These are phyloP conservation scores for Andrena trimmerana DNA, from an alignment of 2,888 invertebrate genomes.

Conservation along the genomic window DNA sequence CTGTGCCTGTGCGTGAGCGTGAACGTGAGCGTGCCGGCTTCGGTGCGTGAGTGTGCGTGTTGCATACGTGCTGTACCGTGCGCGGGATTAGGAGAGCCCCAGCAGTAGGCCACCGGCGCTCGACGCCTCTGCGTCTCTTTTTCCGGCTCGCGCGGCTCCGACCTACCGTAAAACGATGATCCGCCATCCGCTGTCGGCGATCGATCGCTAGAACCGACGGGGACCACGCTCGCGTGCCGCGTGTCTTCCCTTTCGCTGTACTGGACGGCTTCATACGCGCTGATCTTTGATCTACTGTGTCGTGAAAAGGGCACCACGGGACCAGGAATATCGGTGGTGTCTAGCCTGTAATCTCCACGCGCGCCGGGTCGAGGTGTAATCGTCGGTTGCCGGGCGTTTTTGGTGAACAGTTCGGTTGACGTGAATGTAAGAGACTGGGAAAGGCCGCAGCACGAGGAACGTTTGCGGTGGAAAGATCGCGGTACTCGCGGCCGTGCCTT, in stretches of 20 bases:
- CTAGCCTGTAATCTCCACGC: not conserved
- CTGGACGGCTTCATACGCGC: not conserved
- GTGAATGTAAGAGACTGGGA: not conserved
- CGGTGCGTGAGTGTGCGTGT: constrained; percentile 37
- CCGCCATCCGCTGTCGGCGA: constrained; percentile 14
- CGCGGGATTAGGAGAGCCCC: constrained; percentile 73
- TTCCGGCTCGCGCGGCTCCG: constrained; percentile 70
- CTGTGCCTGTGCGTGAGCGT: too few relatives aligned
- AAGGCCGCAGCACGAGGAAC: not conserved
- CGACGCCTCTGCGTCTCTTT: constrained; percentile 80
- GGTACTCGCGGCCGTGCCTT: constrained; percentile 38
- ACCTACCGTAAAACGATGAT: constrained; percentile 69
- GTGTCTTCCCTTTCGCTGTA: not conserved
- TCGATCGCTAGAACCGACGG: constrained; percentile 13
- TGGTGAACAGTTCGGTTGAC: not conserved
- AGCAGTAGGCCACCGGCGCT: constrained; percentile 84
- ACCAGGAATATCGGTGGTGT: not conserved
- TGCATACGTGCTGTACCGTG: constrained; percentile 51
- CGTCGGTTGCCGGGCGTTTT: not conserved
- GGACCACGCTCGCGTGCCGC: too few relatives aligned
- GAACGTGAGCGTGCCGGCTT: constrained; percentile 12
- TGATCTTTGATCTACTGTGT: not conserved
- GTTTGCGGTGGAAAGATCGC: not conserved
- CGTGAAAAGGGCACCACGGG: not conserved
- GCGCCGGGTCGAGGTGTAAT: not conserved